Percentiles rank a stretch among this genome's conserved stretches.
Conservation (phyloP, 2,797 vertebrate species). For the Oreortyx pictus region DNA sequence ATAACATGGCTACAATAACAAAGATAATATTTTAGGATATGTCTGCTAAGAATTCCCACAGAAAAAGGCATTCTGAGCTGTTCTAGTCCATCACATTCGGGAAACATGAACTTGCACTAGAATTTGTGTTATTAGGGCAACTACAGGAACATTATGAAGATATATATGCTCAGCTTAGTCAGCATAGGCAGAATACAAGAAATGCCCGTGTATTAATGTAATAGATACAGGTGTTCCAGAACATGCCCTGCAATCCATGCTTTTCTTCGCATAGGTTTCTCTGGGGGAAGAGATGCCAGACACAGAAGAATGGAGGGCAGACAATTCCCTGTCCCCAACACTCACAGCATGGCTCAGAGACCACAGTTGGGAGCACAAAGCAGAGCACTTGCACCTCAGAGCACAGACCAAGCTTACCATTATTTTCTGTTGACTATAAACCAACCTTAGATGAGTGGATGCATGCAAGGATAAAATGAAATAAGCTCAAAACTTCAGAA, state of each 20-base stretch:
- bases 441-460: neutral
- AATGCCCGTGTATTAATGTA: neutral
- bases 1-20: neutral
- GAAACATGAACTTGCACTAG: neutral
- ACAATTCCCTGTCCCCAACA: neutral
- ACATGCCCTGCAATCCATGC: neutral
- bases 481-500: neutral
- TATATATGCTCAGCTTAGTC: neutral
- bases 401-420: neutral
- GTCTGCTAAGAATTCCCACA: conserved; percentile 5
- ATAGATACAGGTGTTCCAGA: conserved; percentile 4
- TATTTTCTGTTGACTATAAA: neutral
- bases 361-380: neutral
- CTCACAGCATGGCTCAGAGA: neutral
- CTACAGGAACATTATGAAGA: neutral
- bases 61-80: conserved; percentile 5
- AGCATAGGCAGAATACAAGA: neutral
- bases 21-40: neutral
- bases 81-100: conserved; percentile 3
- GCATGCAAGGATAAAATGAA: conserved; percentile 4
- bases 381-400: neutral
- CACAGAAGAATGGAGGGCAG: neutral
- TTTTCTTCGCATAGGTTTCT: neutral
- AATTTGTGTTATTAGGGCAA: neutral
- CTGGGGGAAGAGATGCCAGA: neutral